Percentiles rank a stretch among this genome's conserved stretches.
phyloP scores from a whole-genome alignment of 2,797 vertebrate genomes.

The Enteromius mattozi region DNA sequence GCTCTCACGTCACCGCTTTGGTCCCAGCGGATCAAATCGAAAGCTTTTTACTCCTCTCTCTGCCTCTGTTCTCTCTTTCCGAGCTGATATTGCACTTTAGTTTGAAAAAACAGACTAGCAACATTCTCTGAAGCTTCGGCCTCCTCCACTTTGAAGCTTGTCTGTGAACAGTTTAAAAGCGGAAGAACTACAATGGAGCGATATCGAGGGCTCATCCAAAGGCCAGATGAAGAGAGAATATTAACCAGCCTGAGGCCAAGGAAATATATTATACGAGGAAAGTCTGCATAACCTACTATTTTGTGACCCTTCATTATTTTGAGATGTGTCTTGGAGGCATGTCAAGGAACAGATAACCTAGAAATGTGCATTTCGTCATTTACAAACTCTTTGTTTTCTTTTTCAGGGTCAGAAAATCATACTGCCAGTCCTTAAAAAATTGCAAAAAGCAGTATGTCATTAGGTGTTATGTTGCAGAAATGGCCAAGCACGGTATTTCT shows the following conservation, averaged over 20 bases:
- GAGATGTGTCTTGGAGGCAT: neutral
- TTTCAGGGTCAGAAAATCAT: neutral
- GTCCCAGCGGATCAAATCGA: constrained; percentile 44
- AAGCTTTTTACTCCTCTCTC: constrained; percentile 7
- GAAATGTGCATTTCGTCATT: neutral
- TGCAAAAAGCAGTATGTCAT: neutral
- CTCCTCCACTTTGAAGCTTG: constrained; percentile 71
- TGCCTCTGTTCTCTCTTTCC: constrained; percentile 40
- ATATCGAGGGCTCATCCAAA: constrained; percentile 57
- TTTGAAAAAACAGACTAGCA: constrained; percentile 70
- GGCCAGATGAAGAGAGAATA: constrained; percentile 38
- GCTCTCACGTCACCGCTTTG: constrained; percentile 26
- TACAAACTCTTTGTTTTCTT: neutral
- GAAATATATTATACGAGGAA: neutral
- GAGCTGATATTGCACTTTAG: constrained; percentile 79
- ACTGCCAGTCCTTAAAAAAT: no score
- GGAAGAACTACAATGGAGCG: constrained; percentile 64
- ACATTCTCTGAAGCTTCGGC: constrained; percentile 71
- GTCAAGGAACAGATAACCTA: neutral
- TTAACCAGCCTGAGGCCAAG: constrained; percentile 38
- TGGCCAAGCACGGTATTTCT: neutral
- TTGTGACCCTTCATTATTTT: neutral
- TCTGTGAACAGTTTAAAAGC: constrained; percentile 59
- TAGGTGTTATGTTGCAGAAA: neutral
- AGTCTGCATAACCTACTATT: neutral